A percentile compares a stretch with the other conserved stretches of the same genome.
Conservation (phyloP, 1,140 invertebrate genomes). For the Zaprionus camerounensis region DNA sequence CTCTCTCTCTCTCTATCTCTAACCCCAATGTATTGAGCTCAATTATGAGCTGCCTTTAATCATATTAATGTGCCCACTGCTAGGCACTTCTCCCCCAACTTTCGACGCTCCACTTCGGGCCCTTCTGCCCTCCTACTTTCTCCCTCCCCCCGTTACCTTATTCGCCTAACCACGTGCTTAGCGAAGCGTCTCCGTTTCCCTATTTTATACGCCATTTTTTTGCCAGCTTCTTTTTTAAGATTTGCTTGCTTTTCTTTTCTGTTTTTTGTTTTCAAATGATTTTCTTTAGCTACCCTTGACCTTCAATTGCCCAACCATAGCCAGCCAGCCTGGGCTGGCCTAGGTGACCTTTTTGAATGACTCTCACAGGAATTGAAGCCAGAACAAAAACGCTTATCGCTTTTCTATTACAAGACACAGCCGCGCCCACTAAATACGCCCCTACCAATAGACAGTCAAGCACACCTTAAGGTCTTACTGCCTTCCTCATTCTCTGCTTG, state of each 20-base stretch:
- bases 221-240: conserved; percentile 18
- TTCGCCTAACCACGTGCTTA: conserved; percentile 39
- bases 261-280: conserved; percentile 44
- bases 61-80: conserved; percentile 65
- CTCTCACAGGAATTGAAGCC: conserved; percentile 67
- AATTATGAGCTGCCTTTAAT: conserved; percentile 80
- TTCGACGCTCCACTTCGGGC: background rate
- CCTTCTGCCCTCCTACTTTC: background rate
- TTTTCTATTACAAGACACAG: conserved; percentile 68
- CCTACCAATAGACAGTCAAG: background rate
- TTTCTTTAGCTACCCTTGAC: conserved; percentile 66
- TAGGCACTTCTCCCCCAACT: background rate
- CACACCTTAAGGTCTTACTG: conserved; percentile 25
- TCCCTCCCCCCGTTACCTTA: background rate
- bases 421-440: conserved; percentile 20
- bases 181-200: conserved; percentile 59
- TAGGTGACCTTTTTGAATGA: conserved; percentile 79
- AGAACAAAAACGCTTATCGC: conserved; percentile 65
- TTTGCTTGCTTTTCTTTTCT: background rate
- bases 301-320: conserved; percentile 46
- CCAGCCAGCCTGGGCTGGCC: conserved; percentile 11
- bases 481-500: background rate
- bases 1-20: background rate
- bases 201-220: conserved; percentile 55
- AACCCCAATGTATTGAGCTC: conserved; percentile 54